Percentiles rank a stretch among this genome's conserved stretches.
Evolutionary conservation across 2,797 vertebrate species (phyloP).

Genomic region (Myoxocephalus aenaeus): DNA sequence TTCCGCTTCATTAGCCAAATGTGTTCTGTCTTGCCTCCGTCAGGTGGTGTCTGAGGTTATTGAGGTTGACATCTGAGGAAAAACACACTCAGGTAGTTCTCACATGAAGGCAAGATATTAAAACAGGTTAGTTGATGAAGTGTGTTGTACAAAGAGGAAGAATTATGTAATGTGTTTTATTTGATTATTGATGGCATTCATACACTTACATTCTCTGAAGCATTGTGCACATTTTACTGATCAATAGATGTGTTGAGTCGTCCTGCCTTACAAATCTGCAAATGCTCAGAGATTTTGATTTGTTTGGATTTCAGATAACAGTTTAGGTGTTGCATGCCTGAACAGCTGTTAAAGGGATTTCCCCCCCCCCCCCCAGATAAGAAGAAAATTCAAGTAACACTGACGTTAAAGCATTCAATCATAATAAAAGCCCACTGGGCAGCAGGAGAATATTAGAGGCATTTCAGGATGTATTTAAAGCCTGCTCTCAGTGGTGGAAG

Average conservation of each 20-base stretch:
- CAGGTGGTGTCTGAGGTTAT: background rate
- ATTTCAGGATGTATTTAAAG: background rate
- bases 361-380: background rate
- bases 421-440: background rate
- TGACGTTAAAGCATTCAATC: background rate
- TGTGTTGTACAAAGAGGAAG: background rate
- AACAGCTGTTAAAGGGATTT: constrained; percentile 15
- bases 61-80: background rate
- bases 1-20: background rate
- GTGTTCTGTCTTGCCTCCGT: background rate
- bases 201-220: background rate
- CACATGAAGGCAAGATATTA: background rate
- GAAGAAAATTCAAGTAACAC: background rate
- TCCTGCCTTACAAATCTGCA: constrained; percentile 14
- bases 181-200: background rate
- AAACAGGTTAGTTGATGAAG: background rate
- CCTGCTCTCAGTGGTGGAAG: background rate
- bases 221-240: background rate
- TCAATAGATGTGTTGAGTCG: constrained; percentile 16
- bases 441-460: background rate
- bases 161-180: background rate
- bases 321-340: constrained; percentile 17
- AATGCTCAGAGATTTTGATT: constrained; percentile 29
- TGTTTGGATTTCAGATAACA: constrained; percentile 40
- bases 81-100: background rate